Conservation (phyloP, 2,797 vertebrate species). For the Gymnoscopelus braueri region DNA sequence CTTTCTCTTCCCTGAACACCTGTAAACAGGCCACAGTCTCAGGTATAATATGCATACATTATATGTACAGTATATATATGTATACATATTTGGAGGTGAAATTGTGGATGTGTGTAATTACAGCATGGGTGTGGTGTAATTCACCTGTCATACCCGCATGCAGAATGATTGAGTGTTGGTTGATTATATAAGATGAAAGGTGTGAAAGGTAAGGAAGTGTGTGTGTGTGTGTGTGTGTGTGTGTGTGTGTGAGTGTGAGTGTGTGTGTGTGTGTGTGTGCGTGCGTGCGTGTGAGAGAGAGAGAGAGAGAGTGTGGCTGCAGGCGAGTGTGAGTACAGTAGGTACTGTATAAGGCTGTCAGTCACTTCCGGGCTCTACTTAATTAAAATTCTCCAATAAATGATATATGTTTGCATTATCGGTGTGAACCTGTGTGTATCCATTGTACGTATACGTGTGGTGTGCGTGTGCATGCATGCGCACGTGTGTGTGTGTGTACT, state of each 20-base stretch:
- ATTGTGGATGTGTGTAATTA: slow-evolving; percentile 47
- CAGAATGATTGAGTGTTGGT: slow-evolving; percentile 34
- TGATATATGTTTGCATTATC: background rate
- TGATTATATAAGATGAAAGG: slow-evolving; percentile 28
- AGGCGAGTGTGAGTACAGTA: no score
- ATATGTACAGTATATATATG: no score
- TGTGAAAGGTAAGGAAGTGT: slow-evolving; percentile 39
- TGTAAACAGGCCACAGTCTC: no score
- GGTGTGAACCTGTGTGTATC: background rate
- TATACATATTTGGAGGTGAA: slow-evolving; percentile 24
- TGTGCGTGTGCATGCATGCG: background rate
- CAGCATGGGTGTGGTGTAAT: slow-evolving; percentile 39
- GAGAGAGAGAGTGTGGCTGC: background rate
- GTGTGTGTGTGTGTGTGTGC: slow-evolving; percentile 7
- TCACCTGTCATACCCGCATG: slow-evolving; percentile 45
- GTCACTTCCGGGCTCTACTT: no score
- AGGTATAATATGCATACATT: no score
- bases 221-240: background rate
- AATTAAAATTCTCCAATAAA: no score
- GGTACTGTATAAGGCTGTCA: no score
- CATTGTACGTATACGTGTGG: background rate
- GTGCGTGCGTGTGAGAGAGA: background rate
- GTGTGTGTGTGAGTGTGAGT: slow-evolving; percentile 2
- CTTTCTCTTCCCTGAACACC: no score
- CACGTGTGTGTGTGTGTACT: no score